Evolutionary conservation across 1,140 invertebrate genomes (phyloP).

Genomic region (Macrocentrus cingulum): DNA sequence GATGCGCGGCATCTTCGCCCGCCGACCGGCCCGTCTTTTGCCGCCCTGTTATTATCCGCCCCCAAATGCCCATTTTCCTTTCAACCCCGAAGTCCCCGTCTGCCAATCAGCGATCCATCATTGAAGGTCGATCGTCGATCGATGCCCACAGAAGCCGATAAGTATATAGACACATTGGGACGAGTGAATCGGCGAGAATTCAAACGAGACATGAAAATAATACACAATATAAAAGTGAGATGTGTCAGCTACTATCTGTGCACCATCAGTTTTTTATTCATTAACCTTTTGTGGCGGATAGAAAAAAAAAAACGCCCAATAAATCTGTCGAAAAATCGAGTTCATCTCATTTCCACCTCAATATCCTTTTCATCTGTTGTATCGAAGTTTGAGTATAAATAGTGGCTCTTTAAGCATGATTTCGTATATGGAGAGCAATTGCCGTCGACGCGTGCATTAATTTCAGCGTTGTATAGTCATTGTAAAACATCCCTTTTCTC

Average conservation of each 20-base stretch:
- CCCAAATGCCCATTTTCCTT: conserved; percentile 55
- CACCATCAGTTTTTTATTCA: too few relatives aligned
- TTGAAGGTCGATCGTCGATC: conserved; percentile 41
- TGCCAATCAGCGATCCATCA: conserved; percentile 58
- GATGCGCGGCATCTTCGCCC: conserved; percentile 36
- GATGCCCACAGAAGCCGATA: conserved; percentile 41
- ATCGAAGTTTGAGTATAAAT: too few relatives aligned
- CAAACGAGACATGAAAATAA: not conserved
- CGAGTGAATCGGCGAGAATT: conserved; percentile 24
- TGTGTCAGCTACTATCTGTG: conserved; percentile 1
- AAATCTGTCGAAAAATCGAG: too few relatives aligned
- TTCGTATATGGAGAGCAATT: conserved; percentile 36
- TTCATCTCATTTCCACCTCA: too few relatives aligned
- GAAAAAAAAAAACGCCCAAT: too few relatives aligned
- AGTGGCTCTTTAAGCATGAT: too few relatives aligned
- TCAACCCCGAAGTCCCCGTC: conserved; percentile 42
- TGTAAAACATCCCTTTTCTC: conserved; percentile 56
- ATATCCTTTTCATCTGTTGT: too few relatives aligned
- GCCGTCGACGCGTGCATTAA: conserved; percentile 47
- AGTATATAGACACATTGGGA: conserved; percentile 47
- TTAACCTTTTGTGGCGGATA: too few relatives aligned
- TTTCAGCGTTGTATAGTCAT: conserved; percentile 46
- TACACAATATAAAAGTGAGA: conserved; percentile 19
- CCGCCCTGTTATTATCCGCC: conserved; percentile 60
- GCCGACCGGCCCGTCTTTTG: conserved; percentile 15